Conservation (phyloP, 2,888 invertebrate species). For the Diadegma fenestrale region DNA sequence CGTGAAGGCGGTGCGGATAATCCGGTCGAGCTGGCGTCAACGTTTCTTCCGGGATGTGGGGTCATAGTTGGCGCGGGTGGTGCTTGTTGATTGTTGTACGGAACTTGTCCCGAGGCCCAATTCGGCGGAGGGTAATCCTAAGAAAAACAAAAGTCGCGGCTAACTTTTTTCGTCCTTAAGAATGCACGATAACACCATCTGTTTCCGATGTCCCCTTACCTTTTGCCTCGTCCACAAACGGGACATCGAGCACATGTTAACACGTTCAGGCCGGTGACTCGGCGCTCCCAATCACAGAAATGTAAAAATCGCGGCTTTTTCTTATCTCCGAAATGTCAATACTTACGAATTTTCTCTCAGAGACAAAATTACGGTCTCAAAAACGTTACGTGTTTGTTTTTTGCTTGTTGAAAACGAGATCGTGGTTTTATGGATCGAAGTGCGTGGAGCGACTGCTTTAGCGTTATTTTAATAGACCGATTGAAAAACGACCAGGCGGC, state of each 20-base stretch:
- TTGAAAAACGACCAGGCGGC: background rate
- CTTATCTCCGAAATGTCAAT: slow-evolving; percentile 27
- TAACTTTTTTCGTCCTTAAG: slow-evolving; percentile 21
- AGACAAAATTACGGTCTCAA: slow-evolving; percentile 35
- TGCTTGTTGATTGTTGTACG: slow-evolving; percentile 82
- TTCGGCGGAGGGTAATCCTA: slow-evolving; percentile 83
- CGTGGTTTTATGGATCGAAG: background rate
- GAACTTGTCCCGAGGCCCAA: slow-evolving; percentile 82
- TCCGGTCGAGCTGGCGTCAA: slow-evolving; percentile 75
- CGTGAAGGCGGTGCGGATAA: slow-evolving; percentile 75
- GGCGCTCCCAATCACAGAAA: slow-evolving; percentile 38
- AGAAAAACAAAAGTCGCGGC: slow-evolving; percentile 72
- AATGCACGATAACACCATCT: background rate
- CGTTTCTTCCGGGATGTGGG: slow-evolving; percentile 75
- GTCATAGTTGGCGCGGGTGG: slow-evolving; percentile 78
- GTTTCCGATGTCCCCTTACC: slow-evolving; percentile 76
- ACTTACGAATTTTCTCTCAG: slow-evolving; percentile 47
- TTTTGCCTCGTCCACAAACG: slow-evolving; percentile 76
- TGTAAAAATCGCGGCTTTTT: slow-evolving; percentile 35
- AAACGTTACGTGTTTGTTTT: slow-evolving; percentile 10
- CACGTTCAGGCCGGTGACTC: slow-evolving; percentile 41
- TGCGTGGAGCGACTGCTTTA: background rate
- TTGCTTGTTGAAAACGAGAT: background rate
- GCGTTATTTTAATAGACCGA: slow-evolving; percentile 4
- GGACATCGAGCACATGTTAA: slow-evolving; percentile 77